Percentiles rank a stretch among this genome's conserved stretches.
These are phyloP conservation scores for Ornithoptera priamus DNA, from an alignment of 2,888 invertebrate genomes.

Conservation along the genomic window DNA sequence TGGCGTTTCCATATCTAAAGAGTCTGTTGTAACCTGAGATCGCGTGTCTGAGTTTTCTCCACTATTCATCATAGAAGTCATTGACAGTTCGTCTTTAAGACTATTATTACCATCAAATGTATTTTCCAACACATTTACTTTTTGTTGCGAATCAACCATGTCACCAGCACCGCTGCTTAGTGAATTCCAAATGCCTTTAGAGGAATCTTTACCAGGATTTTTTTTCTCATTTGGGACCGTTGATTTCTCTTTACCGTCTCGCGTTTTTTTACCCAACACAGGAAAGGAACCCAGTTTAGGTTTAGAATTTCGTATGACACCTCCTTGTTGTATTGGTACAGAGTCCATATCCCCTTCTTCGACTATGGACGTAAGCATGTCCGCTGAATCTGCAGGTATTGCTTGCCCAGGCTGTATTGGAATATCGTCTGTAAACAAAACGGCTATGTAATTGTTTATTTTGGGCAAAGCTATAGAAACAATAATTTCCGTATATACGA, in stretches of 20 bases:
- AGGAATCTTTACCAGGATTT: constrained; percentile 67
- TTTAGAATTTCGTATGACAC: constrained; percentile 76
- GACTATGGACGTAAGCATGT: constrained; percentile 83
- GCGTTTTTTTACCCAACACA: constrained; percentile 83
- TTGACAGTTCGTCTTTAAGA: constrained; percentile 72
- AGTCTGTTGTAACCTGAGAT: constrained; percentile 74
- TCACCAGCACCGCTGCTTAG: constrained; percentile 68
- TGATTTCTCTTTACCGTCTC: constrained; percentile 74
- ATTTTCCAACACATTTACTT: constrained; percentile 65
- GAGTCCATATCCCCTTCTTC: constrained; percentile 82
- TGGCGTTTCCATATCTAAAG: constrained; percentile 69
- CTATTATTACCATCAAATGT: constrained; percentile 64
- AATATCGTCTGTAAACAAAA: constrained; percentile 86
- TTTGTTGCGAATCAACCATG: constrained; percentile 71
- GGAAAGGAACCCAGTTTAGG: constrained; percentile 82
- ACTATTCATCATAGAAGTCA: constrained; percentile 65
- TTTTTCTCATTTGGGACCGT: constrained; percentile 63
- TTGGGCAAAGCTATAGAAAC: too few relatives aligned
- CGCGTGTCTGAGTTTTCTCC: constrained; percentile 71
- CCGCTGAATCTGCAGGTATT: constrained; percentile 78
- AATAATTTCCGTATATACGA: too few relatives aligned
- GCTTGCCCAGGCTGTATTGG: constrained; percentile 89
- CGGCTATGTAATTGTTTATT: too few relatives aligned
- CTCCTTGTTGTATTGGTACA: constrained; percentile 76
- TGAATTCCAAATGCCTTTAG: constrained; percentile 72